Evolutionary conservation across 2,113 vertebrate genomes (phyloP).

Genomic region (Ursus arctos): DNA sequence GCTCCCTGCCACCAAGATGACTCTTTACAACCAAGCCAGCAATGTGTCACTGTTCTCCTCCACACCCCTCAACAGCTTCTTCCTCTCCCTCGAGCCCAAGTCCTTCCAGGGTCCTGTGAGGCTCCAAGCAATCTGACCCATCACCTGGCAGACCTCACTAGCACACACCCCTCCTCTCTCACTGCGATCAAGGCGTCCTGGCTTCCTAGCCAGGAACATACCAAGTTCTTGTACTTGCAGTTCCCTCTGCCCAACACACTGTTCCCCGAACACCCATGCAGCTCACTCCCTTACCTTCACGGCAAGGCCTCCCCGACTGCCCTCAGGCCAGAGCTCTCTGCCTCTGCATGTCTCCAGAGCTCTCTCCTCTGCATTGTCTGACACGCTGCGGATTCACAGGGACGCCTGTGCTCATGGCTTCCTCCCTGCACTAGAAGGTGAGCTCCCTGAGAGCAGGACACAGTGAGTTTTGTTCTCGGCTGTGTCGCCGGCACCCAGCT

Average conservation of each 20-base stretch:
- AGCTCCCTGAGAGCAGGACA: neutral
- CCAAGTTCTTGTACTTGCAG: too few species aligned
- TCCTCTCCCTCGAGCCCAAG: neutral
- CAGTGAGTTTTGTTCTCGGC: neutral
- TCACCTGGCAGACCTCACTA: neutral
- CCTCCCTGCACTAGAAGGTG: neutral
- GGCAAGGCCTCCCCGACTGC: neutral
- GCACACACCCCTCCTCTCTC: neutral
- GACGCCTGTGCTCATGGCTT: rapidly evolving
- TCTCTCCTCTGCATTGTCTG: too few species aligned
- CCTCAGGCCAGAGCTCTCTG: rapidly evolving
- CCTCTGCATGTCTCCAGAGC: neutral
- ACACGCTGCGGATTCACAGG: neutral
- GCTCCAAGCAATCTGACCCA: rapidly evolving
- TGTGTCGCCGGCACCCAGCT: neutral
- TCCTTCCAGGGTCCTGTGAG: neutral
- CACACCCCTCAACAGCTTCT: neutral
- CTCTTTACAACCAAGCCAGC: neutral
- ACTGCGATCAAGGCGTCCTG: rapidly evolving
- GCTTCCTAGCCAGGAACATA: neutral
- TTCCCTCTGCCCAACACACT: neutral
- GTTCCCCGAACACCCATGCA: neutral
- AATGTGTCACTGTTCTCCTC: neutral
- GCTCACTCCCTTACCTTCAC: neutral
- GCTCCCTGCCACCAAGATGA: neutral